Conservation (phyloP, 2,888 invertebrate genomes). For the Andrena praecox region DNA sequence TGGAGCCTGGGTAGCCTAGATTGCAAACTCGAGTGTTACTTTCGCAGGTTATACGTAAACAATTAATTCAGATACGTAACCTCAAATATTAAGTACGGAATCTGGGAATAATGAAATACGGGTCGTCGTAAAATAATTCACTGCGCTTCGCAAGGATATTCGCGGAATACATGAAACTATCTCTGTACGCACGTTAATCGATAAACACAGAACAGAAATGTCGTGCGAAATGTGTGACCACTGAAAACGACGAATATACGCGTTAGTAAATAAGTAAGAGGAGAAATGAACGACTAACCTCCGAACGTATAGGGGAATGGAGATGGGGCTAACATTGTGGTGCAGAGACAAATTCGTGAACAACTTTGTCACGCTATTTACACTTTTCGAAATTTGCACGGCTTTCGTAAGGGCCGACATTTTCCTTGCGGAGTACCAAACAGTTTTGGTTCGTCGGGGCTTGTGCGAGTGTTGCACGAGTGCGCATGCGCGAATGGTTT, state of each 20-base stretch:
- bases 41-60: not conserved
- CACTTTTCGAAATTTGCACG: constrained; percentile 64
- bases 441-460: not conserved
- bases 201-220: not conserved
- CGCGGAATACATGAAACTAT: not conserved
- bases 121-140: not conserved
- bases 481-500: too few relatives aligned
- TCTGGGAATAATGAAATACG: not conserved
- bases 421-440: constrained; percentile 30
- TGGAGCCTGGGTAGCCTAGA: constrained; percentile 47
- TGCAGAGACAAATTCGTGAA: constrained; percentile 73
- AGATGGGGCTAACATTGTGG: constrained; percentile 7
- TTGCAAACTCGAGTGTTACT: not conserved
- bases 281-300: constrained; percentile 50
- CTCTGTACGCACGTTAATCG: not conserved
- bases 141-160: not conserved
- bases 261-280: not conserved
- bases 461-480: not conserved
- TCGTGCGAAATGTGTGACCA: not conserved
- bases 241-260: not conserved
- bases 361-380: constrained; percentile 76
- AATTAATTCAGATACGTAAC: not conserved
- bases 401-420: constrained; percentile 77
- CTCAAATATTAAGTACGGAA: not conserved
- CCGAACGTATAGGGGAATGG: constrained; percentile 16